Evolutionary conservation across 2,888 invertebrate genomes (phyloP), one percentile per base, ranked within the genome.

Genomic region (Malthinus flaveolus): DNA sequence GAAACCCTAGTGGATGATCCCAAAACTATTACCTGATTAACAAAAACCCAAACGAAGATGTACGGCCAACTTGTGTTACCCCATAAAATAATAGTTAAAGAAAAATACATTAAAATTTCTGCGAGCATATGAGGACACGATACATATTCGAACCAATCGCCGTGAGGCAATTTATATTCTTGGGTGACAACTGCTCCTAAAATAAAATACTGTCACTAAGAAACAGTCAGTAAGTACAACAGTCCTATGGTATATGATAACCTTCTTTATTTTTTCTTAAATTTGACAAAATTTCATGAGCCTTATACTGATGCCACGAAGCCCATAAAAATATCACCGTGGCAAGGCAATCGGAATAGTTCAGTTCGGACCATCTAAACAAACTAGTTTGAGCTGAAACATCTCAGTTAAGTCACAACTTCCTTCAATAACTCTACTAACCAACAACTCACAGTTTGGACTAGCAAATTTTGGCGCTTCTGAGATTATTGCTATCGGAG

Each of bases 71-170:
- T 89, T 0, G 83, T 82, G 68, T 86, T 88, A 1, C 84, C 82
- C 56, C 87, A 85, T 39, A 93, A 79, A 12, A 95, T 66, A 44
- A 75, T 51, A 36, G 74, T 74, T 37, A 79, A 51, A n/a, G 71
- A 67, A 33, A 72, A 58, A 57, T 79, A 78, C 75, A 79, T 78
- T 45, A 78, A 54, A 46, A 79, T 76, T 69, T 79, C 79, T 11
- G 77, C 72, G 33, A 71, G 71, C 39, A 71, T 72, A 68, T 96
- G 91, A 0, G 96, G 95, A 56, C 90, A 89, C 0, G 95, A 92
- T 0, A 96, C 82, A 56, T 83, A 81, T 32, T 90, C 82, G 72
- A 95, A 97, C 77, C 88, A 83, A 46, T 90, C 88, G 1, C 93
- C 93, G 15, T 80, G 76, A 0, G 95, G 95, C 65, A 95, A 78